Percentiles rank a stretch among this genome's conserved stretches.
phyloP scores from a whole-genome alignment of 2,888 invertebrate species.

The Electrophaes corylata region DNA sequence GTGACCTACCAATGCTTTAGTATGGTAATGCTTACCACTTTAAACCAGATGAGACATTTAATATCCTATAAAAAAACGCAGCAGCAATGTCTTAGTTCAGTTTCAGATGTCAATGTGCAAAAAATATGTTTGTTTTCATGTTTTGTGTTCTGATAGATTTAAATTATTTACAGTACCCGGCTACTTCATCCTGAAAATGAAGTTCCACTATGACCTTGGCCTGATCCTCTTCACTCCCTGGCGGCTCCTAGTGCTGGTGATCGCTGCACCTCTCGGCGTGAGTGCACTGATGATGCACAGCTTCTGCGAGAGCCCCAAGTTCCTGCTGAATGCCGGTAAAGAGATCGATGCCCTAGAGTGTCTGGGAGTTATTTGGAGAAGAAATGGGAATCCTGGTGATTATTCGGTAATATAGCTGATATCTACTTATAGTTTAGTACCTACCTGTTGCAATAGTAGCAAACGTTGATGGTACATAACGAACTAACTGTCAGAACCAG shows the following conservation, averaged over 20 bases:
- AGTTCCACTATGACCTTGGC: constrained; percentile 45
- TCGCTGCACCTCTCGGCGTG: constrained; percentile 81
- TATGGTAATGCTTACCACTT: too few relatives aligned
- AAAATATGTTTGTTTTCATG: too few relatives aligned
- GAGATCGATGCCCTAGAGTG: constrained; percentile 84
- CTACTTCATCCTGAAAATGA: constrained; percentile 46
- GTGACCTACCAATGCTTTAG: too few relatives aligned
- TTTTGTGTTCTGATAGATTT: constrained; percentile 20
- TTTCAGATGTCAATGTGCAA: too few relatives aligned
- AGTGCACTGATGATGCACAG: constrained; percentile 80
- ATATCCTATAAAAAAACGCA: too few relatives aligned
- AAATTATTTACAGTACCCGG: constrained; percentile 38
- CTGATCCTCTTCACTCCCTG: constrained; percentile 52
- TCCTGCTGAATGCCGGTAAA: constrained; percentile 84
- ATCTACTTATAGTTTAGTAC: neutral
- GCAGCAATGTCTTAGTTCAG: too few relatives aligned
- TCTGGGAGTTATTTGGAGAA: constrained; percentile 79
- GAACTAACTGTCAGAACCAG: too few relatives aligned
- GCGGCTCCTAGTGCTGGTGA: constrained; percentile 53
- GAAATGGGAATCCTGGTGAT: constrained; percentile 67
- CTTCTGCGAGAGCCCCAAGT: constrained; percentile 89
- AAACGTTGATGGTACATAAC: too few relatives aligned
- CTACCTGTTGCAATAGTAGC: too few relatives aligned
- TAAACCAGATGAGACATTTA: too few relatives aligned
- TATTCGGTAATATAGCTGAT: constrained; percentile 42